Evolutionary conservation across 2,888 invertebrate genomes (phyloP).

Genomic region (Digitonthophagus gazella): DNA sequence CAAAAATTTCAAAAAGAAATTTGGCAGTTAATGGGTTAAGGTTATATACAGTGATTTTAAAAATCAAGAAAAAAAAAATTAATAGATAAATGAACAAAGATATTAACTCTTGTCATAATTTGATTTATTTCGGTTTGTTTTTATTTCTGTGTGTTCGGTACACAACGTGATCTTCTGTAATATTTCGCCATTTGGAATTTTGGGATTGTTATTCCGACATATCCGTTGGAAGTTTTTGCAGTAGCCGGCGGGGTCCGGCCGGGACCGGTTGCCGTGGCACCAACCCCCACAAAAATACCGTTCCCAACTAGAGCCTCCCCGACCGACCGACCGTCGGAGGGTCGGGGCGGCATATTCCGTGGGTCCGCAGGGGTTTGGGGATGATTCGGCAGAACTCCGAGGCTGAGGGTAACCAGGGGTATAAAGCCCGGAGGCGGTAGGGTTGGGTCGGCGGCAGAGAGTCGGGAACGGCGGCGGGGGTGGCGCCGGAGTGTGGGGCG

Average conservation of each 20-base stretch:
- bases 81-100: too few relatives aligned
- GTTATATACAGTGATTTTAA: too few relatives aligned
- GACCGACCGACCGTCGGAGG: slow-evolving; percentile 35
- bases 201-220: slow-evolving; percentile 10
- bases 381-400: slow-evolving; percentile 52
- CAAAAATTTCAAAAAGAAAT: too few relatives aligned
- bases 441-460: slow-evolving; percentile 33
- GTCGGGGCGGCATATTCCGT: slow-evolving; percentile 45
- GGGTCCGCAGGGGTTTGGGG: slow-evolving; percentile 48
- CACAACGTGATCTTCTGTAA: slow-evolving; percentile 1
- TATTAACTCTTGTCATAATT: too few relatives aligned
- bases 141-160: too few relatives aligned
- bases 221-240: background rate
- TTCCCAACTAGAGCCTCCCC: slow-evolving; percentile 40
- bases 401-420: slow-evolving; percentile 46
- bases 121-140: background rate
- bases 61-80: too few relatives aligned
- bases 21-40: too few relatives aligned
- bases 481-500: slow-evolving; percentile 37
- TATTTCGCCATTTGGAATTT: slow-evolving; percentile 8
- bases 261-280: slow-evolving; percentile 1
- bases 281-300: slow-evolving; percentile 33
- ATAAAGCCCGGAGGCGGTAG: slow-evolving; percentile 43
- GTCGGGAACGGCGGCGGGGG: slow-evolving; percentile 31
- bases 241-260: background rate